Base-by-base conservation (phyloP, 2,888 invertebrate species). In the Diplazon laetatorius region DNA sequence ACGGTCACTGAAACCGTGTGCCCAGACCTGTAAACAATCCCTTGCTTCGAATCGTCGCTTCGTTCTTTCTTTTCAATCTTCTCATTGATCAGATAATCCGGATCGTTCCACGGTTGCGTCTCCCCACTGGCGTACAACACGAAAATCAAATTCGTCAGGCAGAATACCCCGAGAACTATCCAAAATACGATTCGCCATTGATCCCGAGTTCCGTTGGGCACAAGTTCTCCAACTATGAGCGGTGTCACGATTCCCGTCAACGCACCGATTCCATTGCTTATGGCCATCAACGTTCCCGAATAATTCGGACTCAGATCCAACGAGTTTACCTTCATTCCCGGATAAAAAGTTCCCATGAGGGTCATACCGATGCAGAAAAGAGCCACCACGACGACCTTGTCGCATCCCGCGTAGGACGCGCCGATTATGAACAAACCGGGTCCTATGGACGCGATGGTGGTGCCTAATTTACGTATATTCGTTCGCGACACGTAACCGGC, bases 131-230 rank as follows among this genome's bases (percentile, higher is more conserved):
- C 96, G 87, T 94, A 95, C 3, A 95, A 65, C 1, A 95, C 84
- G 89, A 95, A 97, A 8, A 96, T 86, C 0, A 95, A 44, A 85
- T 95, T 95, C 1, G 96, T 95, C 0, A 93, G 76, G 0, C 94
- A 89, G 77, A 96, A 93, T 2, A 96, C 93, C 0, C 87, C 94
- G 6, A 96, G 92, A 48, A 96, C 94, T 39, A 97, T 94, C 95
- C 96, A 96, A 89, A 97, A 97, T 0, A 97, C 96, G 0, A 93
- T 85, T 20, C 95, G 92, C 97, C 97, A 97, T 91, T 96, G 94
- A 18, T 90, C 89, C 1, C 87, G 44, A 0, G 82, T 82, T 0
- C 85, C 84, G n/a, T 89, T 20, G 0, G 85, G 84, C 0, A 95
- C 94, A 82, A 95, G 89, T 42, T 93, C 90, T 12, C 95, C 95